A percentile compares a stretch with the other conserved stretches of the same genome.
Evolutionary conservation across 2,113 vertebrate genomes (phyloP).

Genomic region (Paramormyrops kingsleyae): DNA sequence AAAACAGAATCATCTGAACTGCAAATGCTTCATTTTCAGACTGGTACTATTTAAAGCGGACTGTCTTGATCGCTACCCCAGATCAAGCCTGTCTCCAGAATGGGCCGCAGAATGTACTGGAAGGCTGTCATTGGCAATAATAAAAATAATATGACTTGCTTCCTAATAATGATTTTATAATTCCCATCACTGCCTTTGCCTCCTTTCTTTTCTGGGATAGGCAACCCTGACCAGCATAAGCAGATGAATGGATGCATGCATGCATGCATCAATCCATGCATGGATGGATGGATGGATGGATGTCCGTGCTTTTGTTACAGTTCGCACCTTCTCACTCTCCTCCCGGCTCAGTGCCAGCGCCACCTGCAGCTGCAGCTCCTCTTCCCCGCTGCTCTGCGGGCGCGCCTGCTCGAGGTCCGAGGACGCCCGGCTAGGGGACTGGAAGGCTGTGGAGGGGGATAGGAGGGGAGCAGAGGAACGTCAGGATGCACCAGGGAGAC

Average conservation of each 20-base stretch:
- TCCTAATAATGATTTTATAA: not conserved
- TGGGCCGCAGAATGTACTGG: not conserved
- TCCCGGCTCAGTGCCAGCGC: conserved; percentile 93
- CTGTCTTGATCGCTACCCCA: not conserved
- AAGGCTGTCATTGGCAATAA: not conserved
- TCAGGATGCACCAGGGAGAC: conserved; percentile 36
- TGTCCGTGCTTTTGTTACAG: conserved; percentile 4
- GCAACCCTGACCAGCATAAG: not conserved
- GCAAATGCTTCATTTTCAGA: not conserved
- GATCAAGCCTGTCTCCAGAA: not conserved
- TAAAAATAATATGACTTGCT: not conserved
- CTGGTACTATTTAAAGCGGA: not conserved
- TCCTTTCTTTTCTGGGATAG: not conserved
- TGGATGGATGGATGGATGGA: not conserved
- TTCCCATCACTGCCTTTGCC: not conserved
- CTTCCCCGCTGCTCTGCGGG: conserved; percentile 84
- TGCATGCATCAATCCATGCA: not conserved
- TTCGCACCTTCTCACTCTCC: conserved; percentile 76
- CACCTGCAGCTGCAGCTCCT: conserved; percentile 91
- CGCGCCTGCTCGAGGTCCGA: conserved; percentile 87
- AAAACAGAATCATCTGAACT: not conserved
- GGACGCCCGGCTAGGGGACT: conserved; percentile 68
- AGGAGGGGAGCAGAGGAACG: not conserved
- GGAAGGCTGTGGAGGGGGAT: conserved; percentile 59
- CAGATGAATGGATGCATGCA: not conserved